These are phyloP conservation scores for Drosophila percnosoma DNA, from an alignment of 2,888 invertebrate genomes.

Conservation along the genomic window DNA sequence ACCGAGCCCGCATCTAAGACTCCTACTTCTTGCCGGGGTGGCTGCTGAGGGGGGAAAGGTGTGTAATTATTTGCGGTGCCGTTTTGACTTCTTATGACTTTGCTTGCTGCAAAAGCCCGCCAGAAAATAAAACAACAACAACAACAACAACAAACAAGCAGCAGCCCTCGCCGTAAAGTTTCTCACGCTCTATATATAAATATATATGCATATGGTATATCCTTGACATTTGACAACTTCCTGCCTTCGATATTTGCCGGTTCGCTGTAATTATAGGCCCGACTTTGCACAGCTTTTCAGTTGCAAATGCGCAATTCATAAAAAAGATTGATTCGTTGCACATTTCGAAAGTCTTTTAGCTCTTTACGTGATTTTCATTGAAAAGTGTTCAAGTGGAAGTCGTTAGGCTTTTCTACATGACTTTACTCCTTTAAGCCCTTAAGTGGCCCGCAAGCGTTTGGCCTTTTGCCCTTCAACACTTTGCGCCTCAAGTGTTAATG, in stretches of 20 bases:
- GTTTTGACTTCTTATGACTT: slow-evolving; percentile 66
- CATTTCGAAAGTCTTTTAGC: slow-evolving; percentile 58
- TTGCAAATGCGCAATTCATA: slow-evolving; percentile 70
- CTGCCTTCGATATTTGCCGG: slow-evolving; percentile 49
- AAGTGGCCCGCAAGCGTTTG: slow-evolving; percentile 60
- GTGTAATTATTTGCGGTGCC: slow-evolving; percentile 72
- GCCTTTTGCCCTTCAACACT: slow-evolving; percentile 65
- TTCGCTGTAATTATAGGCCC: slow-evolving; percentile 57
- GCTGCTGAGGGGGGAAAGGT: slow-evolving; percentile 46
- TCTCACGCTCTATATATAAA: slow-evolving; percentile 58
- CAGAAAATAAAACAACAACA: slow-evolving; percentile 47
- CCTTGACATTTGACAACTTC: slow-evolving; percentile 65
- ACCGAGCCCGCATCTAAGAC: slow-evolving; percentile 37
- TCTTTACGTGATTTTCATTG: slow-evolving; percentile 62
- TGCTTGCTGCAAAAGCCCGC: slow-evolving; percentile 63
- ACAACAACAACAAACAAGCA: slow-evolving; percentile 10
- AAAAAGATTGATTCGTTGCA: slow-evolving; percentile 57
- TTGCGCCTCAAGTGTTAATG: slow-evolving; percentile 54
- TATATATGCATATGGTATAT: slow-evolving; percentile 27
- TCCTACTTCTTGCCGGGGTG: slow-evolving; percentile 50
- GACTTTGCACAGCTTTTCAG: slow-evolving; percentile 53
- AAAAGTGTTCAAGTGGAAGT: slow-evolving; percentile 81
- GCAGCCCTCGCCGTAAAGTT: slow-evolving; percentile 52
- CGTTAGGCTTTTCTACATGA: slow-evolving; percentile 73
- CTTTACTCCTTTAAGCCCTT: slow-evolving; percentile 44